Percentiles rank a stretch among this genome's conserved stretches.
Conservation (phyloP, 2,888 invertebrate genomes). For the Phragmatobia fuliginosa region DNA sequence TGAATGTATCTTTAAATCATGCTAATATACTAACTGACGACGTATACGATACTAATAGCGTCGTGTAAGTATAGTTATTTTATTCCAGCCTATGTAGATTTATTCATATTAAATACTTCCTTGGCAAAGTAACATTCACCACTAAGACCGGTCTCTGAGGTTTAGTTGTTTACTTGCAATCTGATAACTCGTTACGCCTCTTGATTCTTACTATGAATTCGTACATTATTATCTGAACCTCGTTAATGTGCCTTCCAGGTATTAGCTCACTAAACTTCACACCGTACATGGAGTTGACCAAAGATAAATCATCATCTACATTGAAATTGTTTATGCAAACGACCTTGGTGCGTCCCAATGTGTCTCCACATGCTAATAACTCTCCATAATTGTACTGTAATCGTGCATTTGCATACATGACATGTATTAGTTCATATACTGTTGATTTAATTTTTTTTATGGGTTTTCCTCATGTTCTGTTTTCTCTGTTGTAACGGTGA, state of each 20-base stretch:
- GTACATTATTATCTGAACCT: conserved; percentile 34
- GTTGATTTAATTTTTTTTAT: background rate
- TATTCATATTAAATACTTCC: background rate
- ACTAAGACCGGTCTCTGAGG: background rate
- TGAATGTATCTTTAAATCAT: background rate
- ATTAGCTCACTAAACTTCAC: conserved; percentile 32
- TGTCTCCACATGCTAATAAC: conserved; percentile 59
- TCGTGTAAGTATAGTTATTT: background rate
- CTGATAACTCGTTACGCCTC: conserved; percentile 10
- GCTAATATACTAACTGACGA: background rate
- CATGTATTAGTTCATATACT: conserved; percentile 20
- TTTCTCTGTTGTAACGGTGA: background rate
- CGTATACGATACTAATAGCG: background rate
- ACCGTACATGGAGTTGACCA: conserved; percentile 33
- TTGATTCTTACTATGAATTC: conserved; percentile 20
- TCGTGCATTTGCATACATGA: conserved; percentile 43
- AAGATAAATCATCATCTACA: conserved; percentile 51
- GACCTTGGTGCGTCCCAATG: conserved; percentile 66
- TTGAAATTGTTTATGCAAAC: conserved; percentile 56
- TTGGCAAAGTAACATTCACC: background rate
- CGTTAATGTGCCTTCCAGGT: conserved; percentile 46
- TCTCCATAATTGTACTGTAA: conserved; percentile 45
- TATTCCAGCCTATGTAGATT: background rate
- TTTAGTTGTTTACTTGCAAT: background rate
- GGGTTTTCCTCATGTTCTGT: background rate